Conservation (phyloP, 2,797 vertebrate genomes). For the Adrianichthys oophorus region DNA sequence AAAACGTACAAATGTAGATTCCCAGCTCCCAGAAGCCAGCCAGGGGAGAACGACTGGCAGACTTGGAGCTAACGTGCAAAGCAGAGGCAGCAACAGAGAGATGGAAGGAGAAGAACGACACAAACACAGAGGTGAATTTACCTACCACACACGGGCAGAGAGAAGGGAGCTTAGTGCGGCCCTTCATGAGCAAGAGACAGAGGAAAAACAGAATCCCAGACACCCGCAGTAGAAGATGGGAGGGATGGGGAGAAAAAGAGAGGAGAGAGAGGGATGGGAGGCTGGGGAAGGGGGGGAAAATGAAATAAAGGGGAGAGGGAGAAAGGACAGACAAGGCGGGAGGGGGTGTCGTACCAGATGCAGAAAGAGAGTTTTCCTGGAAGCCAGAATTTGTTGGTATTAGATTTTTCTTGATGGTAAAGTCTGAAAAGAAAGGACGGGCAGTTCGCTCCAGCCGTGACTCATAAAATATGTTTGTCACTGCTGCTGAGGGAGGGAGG, state of each 20-base stretch:
- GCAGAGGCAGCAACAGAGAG: constrained; percentile 60
- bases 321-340: constrained; percentile 34
- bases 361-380: constrained; percentile 72
- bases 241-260: constrained; percentile 66
- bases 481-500: constrained; percentile 59
- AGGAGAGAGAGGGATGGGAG: constrained; percentile 51
- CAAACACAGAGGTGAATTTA: constrained; percentile 73
- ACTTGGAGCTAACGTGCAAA: constrained; percentile 72
- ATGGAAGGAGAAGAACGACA: constrained; percentile 70
- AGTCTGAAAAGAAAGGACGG: constrained; percentile 66
- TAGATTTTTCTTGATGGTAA: constrained; percentile 62
- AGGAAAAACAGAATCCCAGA: constrained; percentile 79
- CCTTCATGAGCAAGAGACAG: constrained; percentile 87
- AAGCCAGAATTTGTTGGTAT: constrained; percentile 71
- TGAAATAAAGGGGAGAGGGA: constrained; percentile 50
- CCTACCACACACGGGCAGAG: constrained; percentile 95
- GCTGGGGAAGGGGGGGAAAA: constrained; percentile 56
- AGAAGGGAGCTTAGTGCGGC: constrained; percentile 89
- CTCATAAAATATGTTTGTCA: constrained; percentile 78
- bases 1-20: constrained; percentile 56
- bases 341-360: constrained; percentile 51
- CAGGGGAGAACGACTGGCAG: constrained; percentile 47
- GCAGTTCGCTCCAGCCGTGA: constrained; percentile 72
- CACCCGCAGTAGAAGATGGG: constrained; percentile 78
- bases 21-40: constrained; percentile 51